Evolutionary conservation across 1,140 invertebrate genomes (phyloP), one percentile per base, ranked within the genome.

Genomic region (Lanistes nyassanus): DNA sequence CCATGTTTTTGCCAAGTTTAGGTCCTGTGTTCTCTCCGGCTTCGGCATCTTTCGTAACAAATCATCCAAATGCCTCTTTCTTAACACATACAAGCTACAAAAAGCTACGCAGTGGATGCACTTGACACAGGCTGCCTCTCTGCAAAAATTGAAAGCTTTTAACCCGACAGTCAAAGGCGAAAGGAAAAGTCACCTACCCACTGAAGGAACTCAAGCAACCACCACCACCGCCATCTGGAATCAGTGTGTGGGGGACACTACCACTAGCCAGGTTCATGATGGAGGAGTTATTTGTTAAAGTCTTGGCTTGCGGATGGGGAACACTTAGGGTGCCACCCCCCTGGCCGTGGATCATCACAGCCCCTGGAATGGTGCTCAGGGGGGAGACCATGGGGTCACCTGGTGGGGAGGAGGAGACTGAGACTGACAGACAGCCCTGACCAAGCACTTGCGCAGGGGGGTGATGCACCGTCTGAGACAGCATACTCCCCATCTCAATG

Each of bases 261-360:
- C 53, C 60, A 39, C 26, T 62, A n/a, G 47, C 53, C 36, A 26
- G 31, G 55, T 64, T 75, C 70, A 67, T 53, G 65, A 67, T 16
- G 37, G 68, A 39, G 34, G 73, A 56, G 58, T 64, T 55, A 19
- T 55, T 21, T 39, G 51, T 64, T 21, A 70, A 36, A 34, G 75
- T 62, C 58, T 67, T 73, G 71, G 19, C 70, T 16, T 65, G 26
- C 19, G 56, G 77, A 26, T 73, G 74, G 37, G 37, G 75, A 53
- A 76, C 65, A 42, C 65, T 74, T 62, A 74, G 37, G 29, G 72
- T 23, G 21, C 58, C 65, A 36, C 39, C 58, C 29, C 58, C 23
- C 16, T 62, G 26, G 21, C 36, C 36, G 7, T 65, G 36, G 34
- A 74, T 34, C 68, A 70, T 65, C 39, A 73, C 74, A 11, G 78